Conservation (phyloP, 1,140 invertebrate genomes). For the Rhizoglyphus robini region DNA sequence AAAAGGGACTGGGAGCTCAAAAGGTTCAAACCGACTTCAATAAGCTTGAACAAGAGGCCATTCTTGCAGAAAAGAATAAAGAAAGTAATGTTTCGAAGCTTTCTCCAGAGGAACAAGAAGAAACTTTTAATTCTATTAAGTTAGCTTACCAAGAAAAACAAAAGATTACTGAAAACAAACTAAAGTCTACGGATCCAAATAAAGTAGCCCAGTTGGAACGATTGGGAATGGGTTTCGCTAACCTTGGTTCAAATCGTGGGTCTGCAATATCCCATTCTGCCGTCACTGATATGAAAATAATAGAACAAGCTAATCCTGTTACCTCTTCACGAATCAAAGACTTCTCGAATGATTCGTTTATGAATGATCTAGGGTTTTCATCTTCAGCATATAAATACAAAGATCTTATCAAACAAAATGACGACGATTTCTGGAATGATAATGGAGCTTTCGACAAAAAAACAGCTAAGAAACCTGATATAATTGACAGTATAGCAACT, state of each 20-base stretch:
- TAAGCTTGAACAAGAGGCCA: constrained; percentile 81
- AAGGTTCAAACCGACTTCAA: constrained; percentile 81
- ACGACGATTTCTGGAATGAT: constrained; percentile 21
- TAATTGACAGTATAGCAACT: constrained; percentile 19
- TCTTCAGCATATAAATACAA: constrained; percentile 1
- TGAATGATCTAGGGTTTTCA: constrained; percentile 16
- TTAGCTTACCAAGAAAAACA: constrained; percentile 78
- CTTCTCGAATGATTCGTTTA: not conserved
- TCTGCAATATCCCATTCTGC: constrained; percentile 60
- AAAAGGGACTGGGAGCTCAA: constrained; percentile 85
- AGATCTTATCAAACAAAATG: constrained; percentile 1
- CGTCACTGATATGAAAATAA: constrained; percentile 75
- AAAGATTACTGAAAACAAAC: constrained; percentile 59
- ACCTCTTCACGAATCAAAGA: constrained; percentile 11
- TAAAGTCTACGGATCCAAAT: constrained; percentile 60
- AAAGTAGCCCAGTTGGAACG: constrained; percentile 80
- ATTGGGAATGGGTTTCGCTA: constrained; percentile 74
- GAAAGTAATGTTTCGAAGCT: constrained; percentile 24
- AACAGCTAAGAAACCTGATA: constrained; percentile 17
- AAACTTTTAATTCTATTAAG: constrained; percentile 51
- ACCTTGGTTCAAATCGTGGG: constrained; percentile 13
- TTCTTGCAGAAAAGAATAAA: constrained; percentile 58
- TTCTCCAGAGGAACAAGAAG: constrained; percentile 41
- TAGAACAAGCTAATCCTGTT: constrained; percentile 60
- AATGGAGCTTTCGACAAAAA: not conserved